Evolutionary conservation across 2,113 vertebrate species (phyloP).

Genomic region (Spilogale gracilis): DNA sequence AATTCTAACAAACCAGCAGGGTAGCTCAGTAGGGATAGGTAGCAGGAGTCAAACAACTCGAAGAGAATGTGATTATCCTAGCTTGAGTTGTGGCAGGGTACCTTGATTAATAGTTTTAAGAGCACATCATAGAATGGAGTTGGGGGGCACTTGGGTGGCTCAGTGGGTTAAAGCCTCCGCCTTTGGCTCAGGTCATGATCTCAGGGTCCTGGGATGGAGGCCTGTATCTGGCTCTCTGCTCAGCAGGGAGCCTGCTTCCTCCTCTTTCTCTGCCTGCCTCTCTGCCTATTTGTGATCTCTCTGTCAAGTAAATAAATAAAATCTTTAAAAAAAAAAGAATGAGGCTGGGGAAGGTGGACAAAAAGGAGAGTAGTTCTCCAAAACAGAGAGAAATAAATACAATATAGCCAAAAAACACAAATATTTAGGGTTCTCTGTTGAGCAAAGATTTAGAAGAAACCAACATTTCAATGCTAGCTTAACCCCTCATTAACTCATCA

Average conservation of each 20-base stretch:
- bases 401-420: background rate
- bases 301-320: no score
- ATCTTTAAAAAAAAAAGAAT: background rate
- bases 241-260: no score
- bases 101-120: background rate
- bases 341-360: background rate
- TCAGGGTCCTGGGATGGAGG: no score
- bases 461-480: background rate
- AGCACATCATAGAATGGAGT: background rate
- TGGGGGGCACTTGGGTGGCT: no score
- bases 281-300: no score
- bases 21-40: background rate
- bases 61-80: background rate
- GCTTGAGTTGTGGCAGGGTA: background rate
- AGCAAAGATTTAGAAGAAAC: slow-evolving; percentile 6
- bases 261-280: no score
- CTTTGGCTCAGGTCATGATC: no score
- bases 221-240: no score
- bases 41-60: background rate
- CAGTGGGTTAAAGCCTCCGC: no score
- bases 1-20: slow-evolving; percentile 6
- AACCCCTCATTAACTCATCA: background rate
- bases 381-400: background rate
- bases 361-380: background rate
- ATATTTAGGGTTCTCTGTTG: background rate